Conservation (phyloP, 1,140 invertebrate species). For the Diplogasteroides magnus region DNA sequence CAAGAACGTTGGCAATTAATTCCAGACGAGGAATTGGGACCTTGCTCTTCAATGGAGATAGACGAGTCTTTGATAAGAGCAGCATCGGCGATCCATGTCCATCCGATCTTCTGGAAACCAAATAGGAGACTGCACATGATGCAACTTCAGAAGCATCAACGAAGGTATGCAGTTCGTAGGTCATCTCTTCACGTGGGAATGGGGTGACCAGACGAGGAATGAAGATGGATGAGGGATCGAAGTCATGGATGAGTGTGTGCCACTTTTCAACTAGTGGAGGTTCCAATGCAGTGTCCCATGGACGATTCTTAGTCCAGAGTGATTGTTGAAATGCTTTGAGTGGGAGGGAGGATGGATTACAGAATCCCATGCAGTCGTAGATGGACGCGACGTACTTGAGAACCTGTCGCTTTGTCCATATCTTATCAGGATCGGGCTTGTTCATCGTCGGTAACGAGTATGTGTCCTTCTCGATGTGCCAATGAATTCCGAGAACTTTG, state of each 20-base stretch:
- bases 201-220: background rate
- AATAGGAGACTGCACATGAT: slow-evolving; percentile 26
- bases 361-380: slow-evolving; percentile 15
- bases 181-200: background rate
- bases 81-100: background rate
- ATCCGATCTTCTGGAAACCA: background rate
- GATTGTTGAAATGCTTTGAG: slow-evolving; percentile 22
- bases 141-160: slow-evolving; percentile 20
- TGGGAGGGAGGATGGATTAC: background rate
- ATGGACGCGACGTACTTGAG: slow-evolving; percentile 11
- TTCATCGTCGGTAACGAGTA: background rate
- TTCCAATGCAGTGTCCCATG: slow-evolving; percentile 4
- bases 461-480: slow-evolving; percentile 1
- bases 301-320: slow-evolving; percentile 25
- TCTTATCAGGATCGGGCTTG: background rate
- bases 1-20: slow-evolving; percentile 19
- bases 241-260: slow-evolving; percentile 1
- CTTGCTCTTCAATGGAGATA: slow-evolving; percentile 1
- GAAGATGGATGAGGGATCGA: background rate
- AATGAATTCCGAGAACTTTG: background rate
- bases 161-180: slow-evolving; percentile 27
- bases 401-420: slow-evolving; percentile 16
- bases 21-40: slow-evolving; percentile 33
- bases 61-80: slow-evolving; percentile 19
- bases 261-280: background rate